A percentile compares a stretch with the other conserved stretches of the same genome.
These are phyloP conservation scores for Pluvianellus socialis DNA, from an alignment of 2,113 vertebrate genomes.

Conservation along the genomic window DNA sequence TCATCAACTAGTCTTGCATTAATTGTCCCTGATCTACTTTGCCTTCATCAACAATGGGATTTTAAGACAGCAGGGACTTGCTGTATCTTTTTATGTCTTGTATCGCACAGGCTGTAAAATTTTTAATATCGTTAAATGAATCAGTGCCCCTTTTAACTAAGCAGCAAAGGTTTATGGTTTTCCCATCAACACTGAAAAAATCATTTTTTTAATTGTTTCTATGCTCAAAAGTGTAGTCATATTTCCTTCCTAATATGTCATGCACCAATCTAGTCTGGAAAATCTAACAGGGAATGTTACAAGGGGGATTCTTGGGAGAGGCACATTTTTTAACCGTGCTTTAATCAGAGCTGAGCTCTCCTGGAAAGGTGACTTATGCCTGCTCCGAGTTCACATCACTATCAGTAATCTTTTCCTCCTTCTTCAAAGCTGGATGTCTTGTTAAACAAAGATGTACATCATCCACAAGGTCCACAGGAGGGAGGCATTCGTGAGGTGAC, in stretches of 20 bases:
- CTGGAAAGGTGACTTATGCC: slow-evolving; percentile 27
- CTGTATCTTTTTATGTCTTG: background rate
- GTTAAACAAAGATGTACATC: slow-evolving; percentile 25
- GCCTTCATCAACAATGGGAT: no score
- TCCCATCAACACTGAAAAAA: background rate
- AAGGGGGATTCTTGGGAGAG: background rate
- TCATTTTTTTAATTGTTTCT: background rate
- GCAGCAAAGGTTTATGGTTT: background rate
- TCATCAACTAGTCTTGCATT: background rate
- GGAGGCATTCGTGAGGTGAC: background rate
- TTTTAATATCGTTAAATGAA: background rate
- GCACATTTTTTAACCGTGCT: background rate
- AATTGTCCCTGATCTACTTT: background rate
- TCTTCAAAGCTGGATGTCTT: slow-evolving; percentile 19
- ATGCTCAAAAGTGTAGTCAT: background rate
- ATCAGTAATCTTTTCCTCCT: background rate
- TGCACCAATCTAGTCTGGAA: background rate
- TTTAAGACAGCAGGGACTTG: no score
- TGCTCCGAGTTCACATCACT: slow-evolving; percentile 11
- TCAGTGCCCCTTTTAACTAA: background rate
- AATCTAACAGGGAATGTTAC: background rate
- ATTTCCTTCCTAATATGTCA: background rate
- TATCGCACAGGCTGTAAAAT: background rate
- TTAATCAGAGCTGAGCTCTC: slow-evolving; percentile 25
- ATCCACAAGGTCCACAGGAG: background rate